Evolutionary conservation across 2,113 vertebrate genomes (phyloP), one percentile per base, ranked within the genome.

Genomic region (Zosterops lateralis): DNA sequence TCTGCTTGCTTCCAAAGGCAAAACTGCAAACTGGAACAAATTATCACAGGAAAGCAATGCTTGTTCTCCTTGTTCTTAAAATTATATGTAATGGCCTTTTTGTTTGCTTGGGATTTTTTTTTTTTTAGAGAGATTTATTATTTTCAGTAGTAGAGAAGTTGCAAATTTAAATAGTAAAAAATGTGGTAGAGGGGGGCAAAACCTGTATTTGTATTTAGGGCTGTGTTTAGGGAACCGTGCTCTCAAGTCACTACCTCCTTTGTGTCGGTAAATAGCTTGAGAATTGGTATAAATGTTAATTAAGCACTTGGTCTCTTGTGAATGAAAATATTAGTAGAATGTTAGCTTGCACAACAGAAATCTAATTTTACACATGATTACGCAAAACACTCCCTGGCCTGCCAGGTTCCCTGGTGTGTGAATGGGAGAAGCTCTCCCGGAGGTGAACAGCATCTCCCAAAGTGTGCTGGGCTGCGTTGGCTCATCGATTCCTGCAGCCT

Each of bases 311-410:
- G 25, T 92, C 79, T 94, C 76, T 38, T 80, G 60, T 96, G 84
- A 96, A 92, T 96, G 93, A 95, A 96, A 97, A 88, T 92, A 93
- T 83, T 91, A 96, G 90, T 84, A 81, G 78, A 76, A 51, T 16
- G 83, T 64, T 90, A 87, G 42, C 85, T 90, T 93, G 66, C 74
- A 92, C 56, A 87, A 60, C 87, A 93, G 90, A 84, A 79, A 79
- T 87, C 74, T 89, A 81, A 93, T 96, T 97, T 97, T 96, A 92
- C 68, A 95, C 57, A 56, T 50, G 88, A 42, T 79, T 95, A 53
- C 58, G 24, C 76, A 82, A 64, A 91, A 60, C 10, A 1, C 68
- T 86, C 3, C 17, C 73, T 85, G 9, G 36, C 86, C 91, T 95
- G 90, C 91, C 92, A 66, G 87, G 53, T 79, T 92, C 72, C 76